Base-by-base conservation (phyloP, 1,140 invertebrate species). In the Venturia canescens region DNA sequence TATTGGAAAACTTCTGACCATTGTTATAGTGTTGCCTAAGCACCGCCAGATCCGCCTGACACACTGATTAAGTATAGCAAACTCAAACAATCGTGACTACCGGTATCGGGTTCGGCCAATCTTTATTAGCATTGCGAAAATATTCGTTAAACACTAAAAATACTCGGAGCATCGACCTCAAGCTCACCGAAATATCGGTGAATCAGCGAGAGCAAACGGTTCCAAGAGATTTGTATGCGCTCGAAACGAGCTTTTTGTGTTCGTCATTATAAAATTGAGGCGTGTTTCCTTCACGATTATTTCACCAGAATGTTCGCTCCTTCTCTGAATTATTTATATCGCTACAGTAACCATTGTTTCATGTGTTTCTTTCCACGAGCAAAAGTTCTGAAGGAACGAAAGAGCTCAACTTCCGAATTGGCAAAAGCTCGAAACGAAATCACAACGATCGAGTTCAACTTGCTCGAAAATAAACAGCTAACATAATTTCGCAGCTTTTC, bases 1-100 rank as follows among this genome's bases (percentile, higher is more conserved):
- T 76, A 76, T 76, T 76, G 53, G 53, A 76, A 76, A 76, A 76
- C 50, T 76, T 76, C 5, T 34, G 29, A 63, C 53, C 23, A 63
- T 76, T 76, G 63, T 76, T 34, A 74, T 23, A 48, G n/a, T 26
- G 70, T 48, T 23, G 27, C 23, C 18, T 13, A 21, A 18, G 31
- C 27, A 18, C 26, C 70, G 38, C 67, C 15, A 16, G 18, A n/a
- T 70, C 16, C 6, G 5, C 11, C 0, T 34, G 27, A 34, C 67
- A 15, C 67, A 4, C 67, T 70, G 18, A 69, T 16, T 7, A 69
- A 69, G 34, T 13, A 34, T 69, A 31, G 1, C 16, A 34, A 69
- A 31, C 27, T 31, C 29, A 70, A 70, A 70, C 29, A 70, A 31
- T 9, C 50, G 31, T 34, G 7, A 50, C 11, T 1, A 53, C 3